A percentile compares a stretch with the other conserved stretches of the same genome.
phyloP scores from a whole-genome alignment of 2,113 vertebrate genomes.

The Papio anubis region DNA sequence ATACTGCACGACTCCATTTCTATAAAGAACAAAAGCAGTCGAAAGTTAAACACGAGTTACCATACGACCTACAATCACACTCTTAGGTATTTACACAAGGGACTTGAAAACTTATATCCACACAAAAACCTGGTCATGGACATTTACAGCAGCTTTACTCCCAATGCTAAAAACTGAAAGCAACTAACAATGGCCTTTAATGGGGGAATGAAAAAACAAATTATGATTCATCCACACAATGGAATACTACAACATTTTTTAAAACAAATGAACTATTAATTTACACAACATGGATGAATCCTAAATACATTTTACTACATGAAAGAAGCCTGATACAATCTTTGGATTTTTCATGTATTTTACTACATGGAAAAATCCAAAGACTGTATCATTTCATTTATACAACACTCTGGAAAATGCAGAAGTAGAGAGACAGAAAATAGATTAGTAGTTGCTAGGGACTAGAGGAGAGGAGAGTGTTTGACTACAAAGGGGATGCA shows the following conservation, averaged over 20 bases:
- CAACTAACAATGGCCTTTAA: background rate
- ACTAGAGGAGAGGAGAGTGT: background rate
- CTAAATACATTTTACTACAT: constrained; percentile 3
- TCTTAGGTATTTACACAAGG: background rate
- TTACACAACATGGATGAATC: background rate
- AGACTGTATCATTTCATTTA: background rate
- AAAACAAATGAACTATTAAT: constrained; percentile 36
- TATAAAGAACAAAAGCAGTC: background rate
- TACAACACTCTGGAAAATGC: background rate
- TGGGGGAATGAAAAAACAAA: background rate
- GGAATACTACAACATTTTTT: constrained; percentile 1
- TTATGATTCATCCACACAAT: constrained; percentile 22
- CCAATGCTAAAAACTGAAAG: background rate
- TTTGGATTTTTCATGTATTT: background rate
- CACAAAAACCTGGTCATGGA: background rate
- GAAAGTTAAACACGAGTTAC: background rate
- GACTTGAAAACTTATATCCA: background rate
- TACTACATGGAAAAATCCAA: constrained; percentile 38
- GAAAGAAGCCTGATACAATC: background rate
- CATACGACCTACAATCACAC: background rate
- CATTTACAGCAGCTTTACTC: constrained; percentile 8
- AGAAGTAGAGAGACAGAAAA: constrained; percentile 1
- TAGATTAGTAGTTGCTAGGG: background rate
- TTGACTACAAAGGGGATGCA: background rate
- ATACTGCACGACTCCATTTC: background rate